Evolutionary conservation across 2,797 vertebrate species (phyloP), one percentile per base, ranked within the genome.

Genomic region (Saxicola maurus): DNA sequence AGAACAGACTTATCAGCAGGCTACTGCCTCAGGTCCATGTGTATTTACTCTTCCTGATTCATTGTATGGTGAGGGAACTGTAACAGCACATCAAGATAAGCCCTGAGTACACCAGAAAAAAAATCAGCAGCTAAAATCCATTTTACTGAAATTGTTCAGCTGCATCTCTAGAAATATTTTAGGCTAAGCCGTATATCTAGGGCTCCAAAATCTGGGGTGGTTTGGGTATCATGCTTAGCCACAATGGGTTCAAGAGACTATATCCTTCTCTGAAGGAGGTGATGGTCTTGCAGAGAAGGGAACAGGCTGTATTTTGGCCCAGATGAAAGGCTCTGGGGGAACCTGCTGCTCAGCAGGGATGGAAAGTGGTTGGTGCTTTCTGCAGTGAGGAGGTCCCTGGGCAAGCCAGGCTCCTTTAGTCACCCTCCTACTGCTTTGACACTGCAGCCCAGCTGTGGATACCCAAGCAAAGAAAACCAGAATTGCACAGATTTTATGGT

Each of bases 301-400:
- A 75, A 37, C 28, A 52, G 28, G 19, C 52, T 84, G 46, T 20
- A 6, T 23, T 72, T 71, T 69, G 51, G 3, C 10, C 30, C 31
- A 38, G 13, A 14, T 11, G 0, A 2, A 23, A 30, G 11, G 20
- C 13, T 8, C 18, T 65, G 35, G n/a, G n/a, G 43, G 37, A 67
- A 24, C 13, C 11, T 30, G 27, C 20, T 56, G 45, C 45, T 62
- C 42, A 31, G 33, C 0, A 2, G 25, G 37, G 4, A 31, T 38
- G 31, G 21, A 0, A 5, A 69, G 17, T 1, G 1, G 4, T 24
- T 3, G 3, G 9, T 72, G 38, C 4, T 57, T 59, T 65, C 51
- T 55, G 46, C 53, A 84, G 23, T 1, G 7, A 76, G 27, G 46
- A 51, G 25, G 18, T 69, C 40, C 11, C 53, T 1, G 0, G n/a